Percentiles rank a stretch among this genome's conserved stretches.
Evolutionary conservation across 2,113 vertebrate genomes (phyloP).

Genomic region (Naja naja): DNA sequence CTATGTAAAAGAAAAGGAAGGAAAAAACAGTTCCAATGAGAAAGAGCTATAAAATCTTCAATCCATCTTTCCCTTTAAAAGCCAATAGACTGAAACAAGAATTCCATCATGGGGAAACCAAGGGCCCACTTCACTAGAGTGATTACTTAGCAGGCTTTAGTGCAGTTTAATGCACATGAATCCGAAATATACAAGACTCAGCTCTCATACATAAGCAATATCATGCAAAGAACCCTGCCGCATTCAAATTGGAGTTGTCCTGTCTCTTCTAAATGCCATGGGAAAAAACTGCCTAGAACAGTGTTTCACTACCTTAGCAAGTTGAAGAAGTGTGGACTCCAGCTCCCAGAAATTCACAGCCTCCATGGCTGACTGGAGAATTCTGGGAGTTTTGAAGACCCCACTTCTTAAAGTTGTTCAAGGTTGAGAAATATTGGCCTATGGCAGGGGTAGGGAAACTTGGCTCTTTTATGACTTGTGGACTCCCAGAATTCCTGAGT

Average conservation of each 20-base stretch:
- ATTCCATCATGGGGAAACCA: not conserved
- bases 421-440: not conserved
- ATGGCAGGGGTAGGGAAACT: not conserved
- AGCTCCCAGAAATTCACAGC: not conserved
- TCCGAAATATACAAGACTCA: not conserved
- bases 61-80: not conserved
- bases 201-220: not conserved
- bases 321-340: not conserved
- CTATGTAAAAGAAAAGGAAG: not conserved
- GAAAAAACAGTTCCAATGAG: not conserved
- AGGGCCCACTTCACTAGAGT: not conserved
- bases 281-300: not conserved
- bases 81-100: not conserved
- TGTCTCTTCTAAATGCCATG: not conserved
- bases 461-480: no score
- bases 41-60: not conserved
- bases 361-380: not conserved
- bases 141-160: not conserved
- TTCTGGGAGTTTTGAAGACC: not conserved
- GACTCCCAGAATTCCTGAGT: no score
- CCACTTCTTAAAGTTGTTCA: not conserved
- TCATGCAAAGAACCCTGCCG: not conserved
- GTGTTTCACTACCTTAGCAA: not conserved
- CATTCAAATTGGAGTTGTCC: not conserved
- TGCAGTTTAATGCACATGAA: not conserved